Percentiles rank a stretch among this genome's conserved stretches.
Evolutionary conservation across 30 jellyfish, hydroid and myxozoan species (phyloP).

Genomic region (Nemopilema nomurai): DNA sequence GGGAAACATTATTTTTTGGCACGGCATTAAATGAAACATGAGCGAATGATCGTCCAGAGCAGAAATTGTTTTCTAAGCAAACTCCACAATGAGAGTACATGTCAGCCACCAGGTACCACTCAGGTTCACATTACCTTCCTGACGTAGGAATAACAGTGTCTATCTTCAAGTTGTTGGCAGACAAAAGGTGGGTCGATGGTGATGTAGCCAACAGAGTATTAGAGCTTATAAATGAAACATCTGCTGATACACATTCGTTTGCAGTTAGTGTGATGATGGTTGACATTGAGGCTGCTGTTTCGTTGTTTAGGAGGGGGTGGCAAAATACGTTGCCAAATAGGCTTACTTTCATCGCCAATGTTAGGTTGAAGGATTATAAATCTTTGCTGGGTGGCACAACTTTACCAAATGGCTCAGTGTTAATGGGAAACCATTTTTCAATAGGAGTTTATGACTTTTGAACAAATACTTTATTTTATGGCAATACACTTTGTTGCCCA

Average conservation of each 20-base stretch:
- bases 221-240: not conserved
- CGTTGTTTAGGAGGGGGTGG: not conserved
- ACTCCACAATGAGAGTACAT: not conserved
- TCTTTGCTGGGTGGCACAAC: not conserved
- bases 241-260: not conserved
- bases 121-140: not conserved
- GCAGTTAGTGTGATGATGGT: not conserved
- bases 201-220: not conserved
- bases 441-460: not conserved
- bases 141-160: not conserved
- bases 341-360: not conserved
- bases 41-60: not conserved
- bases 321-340: not conserved
- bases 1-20: not conserved
- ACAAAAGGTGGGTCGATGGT: not conserved
- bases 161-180: not conserved
- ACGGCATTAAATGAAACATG: not conserved
- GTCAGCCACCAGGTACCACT: not conserved
- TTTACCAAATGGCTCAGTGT: not conserved
- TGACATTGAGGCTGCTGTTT: not conserved
- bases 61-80: not conserved
- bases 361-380: not conserved
- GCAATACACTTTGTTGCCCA: not conserved
- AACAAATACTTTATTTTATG: not conserved
- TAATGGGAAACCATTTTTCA: not conserved